phyloP scores from a whole-genome alignment of 2,888 invertebrate genomes.

The Lissonota sp. region DNA sequence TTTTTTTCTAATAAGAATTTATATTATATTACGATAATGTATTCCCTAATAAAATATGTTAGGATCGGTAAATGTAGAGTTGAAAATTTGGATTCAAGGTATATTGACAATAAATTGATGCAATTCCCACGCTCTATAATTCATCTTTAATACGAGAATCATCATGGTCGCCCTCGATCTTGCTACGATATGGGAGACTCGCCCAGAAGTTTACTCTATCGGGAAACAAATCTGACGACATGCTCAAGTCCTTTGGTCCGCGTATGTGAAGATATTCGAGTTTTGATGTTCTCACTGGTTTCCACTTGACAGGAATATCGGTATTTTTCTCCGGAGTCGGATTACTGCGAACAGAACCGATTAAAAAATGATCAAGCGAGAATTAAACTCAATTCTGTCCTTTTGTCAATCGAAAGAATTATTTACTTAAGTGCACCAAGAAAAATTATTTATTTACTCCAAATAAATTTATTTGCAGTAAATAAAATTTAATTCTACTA shows the following conservation, averaged over 20 bases:
- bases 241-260: conserved; percentile 83
- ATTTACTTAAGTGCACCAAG: too few relatives aligned
- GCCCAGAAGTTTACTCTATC: conserved; percentile 88
- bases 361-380: not conserved
- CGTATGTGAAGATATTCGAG: conserved; percentile 85
- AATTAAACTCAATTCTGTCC: too few relatives aligned
- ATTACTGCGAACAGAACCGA: conserved; percentile 84
- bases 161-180: conserved; percentile 16
- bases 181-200: conserved; percentile 78
- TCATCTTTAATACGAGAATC: conserved; percentile 64
- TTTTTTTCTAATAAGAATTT: too few relatives aligned
- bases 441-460: too few relatives aligned
- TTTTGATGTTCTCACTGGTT: conserved; percentile 83
- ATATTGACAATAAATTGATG: too few relatives aligned
- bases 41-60: too few relatives aligned
- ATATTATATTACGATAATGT: too few relatives aligned
- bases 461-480: too few relatives aligned
- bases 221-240: conserved; percentile 85
- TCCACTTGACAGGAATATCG: conserved; percentile 86
- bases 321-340: conserved; percentile 86
- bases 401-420: too few relatives aligned
- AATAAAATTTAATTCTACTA: too few relatives aligned
- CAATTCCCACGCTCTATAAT: conserved; percentile 52
- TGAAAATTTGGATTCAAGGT: too few relatives aligned
- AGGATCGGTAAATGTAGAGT: too few relatives aligned